A percentile compares a stretch with the other conserved stretches of the same genome.
phyloP scores from a whole-genome alignment of 2,888 invertebrate genomes.

The Agonum fuliginosum region DNA sequence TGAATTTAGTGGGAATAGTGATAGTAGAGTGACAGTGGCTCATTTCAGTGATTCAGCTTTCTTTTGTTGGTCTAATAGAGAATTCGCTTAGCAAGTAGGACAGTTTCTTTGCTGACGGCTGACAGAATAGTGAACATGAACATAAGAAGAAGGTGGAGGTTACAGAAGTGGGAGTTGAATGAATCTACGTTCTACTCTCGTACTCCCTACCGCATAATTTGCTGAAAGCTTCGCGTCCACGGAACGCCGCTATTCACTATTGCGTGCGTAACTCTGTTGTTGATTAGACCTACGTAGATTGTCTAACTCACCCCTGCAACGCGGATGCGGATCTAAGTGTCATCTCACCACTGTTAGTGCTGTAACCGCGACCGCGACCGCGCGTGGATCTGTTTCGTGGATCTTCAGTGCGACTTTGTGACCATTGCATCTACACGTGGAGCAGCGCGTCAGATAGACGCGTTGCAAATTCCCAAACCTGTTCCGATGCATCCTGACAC shows the following conservation, averaged over 20 bases:
- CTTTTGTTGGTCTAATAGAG: constrained; percentile 17
- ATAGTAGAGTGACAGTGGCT: constrained; percentile 14
- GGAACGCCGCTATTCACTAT: constrained; percentile 3
- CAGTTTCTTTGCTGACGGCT: constrained; percentile 31
- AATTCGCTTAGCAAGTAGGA: constrained; percentile 36
- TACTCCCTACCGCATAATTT: constrained; percentile 24
- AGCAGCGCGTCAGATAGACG: constrained; percentile 63
- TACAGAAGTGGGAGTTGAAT: constrained; percentile 29
- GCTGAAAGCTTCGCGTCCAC: constrained; percentile 24
- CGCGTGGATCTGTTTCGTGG: constrained; percentile 60
- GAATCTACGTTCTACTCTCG: neutral
- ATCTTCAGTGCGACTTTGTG: constrained; percentile 65
- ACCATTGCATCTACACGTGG: constrained; percentile 69
- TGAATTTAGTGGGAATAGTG: constrained; percentile 26
- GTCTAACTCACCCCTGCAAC: constrained; percentile 1
- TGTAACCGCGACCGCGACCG: neutral
- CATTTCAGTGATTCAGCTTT: constrained; percentile 23
- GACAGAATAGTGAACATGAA: neutral
- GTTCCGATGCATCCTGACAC: constrained; percentile 70
- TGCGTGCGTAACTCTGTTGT: neutral
- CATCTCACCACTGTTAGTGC: neutral
- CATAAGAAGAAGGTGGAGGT: too few relatives aligned
- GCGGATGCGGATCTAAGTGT: neutral
- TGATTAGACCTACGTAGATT: neutral
- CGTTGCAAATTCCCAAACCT: constrained; percentile 64